Evolutionary conservation across 2,888 invertebrate species (phyloP).

Genomic region (Drosophila ezoana): DNA sequence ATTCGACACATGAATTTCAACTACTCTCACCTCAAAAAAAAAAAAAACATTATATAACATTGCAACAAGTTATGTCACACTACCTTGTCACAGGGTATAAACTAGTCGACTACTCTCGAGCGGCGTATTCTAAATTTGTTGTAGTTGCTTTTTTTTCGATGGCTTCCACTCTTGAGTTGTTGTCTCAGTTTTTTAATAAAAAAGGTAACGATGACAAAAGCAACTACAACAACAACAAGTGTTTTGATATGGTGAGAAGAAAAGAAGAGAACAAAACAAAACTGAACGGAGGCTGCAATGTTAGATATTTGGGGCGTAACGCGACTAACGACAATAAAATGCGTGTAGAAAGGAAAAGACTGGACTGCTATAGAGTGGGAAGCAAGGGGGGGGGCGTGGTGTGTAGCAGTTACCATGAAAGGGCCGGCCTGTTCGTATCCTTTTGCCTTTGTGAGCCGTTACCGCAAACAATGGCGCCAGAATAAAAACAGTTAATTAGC

Average conservation of each 20-base stretch:
- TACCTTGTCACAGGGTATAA: slow-evolving; percentile 12
- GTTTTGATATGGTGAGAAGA: slow-evolving; percentile 29
- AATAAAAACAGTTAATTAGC: slow-evolving; percentile 49
- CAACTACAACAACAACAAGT: slow-evolving; percentile 46
- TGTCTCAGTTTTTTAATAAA: slow-evolving; percentile 59
- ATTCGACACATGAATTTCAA: too few species aligned
- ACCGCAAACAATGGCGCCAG: slow-evolving; percentile 37
- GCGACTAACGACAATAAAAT: slow-evolving; percentile 31
- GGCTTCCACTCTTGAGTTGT: slow-evolving; percentile 33
- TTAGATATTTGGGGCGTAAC: slow-evolving; percentile 50
- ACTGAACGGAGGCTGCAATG: slow-evolving; percentile 20
- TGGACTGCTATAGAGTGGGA: background rate
- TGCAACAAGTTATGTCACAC: too few species aligned
- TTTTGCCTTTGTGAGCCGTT: slow-evolving; percentile 24
- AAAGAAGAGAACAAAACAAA: slow-evolving; percentile 18
- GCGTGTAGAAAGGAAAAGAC: slow-evolving; percentile 4
- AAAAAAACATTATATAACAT: too few species aligned
- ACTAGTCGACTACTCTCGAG: background rate
- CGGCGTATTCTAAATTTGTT: background rate
- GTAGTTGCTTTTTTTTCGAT: slow-evolving; percentile 1
- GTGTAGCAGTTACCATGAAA: slow-evolving; percentile 12
- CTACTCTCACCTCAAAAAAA: too few species aligned
- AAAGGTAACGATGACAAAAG: slow-evolving; percentile 52
- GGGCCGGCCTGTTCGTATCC: slow-evolving; percentile 30
- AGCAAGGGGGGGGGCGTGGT: background rate